Evolutionary conservation across 2,888 invertebrate genomes (phyloP), one percentile per base, ranked within the genome.

Genomic region (Empis stercorea): DNA sequence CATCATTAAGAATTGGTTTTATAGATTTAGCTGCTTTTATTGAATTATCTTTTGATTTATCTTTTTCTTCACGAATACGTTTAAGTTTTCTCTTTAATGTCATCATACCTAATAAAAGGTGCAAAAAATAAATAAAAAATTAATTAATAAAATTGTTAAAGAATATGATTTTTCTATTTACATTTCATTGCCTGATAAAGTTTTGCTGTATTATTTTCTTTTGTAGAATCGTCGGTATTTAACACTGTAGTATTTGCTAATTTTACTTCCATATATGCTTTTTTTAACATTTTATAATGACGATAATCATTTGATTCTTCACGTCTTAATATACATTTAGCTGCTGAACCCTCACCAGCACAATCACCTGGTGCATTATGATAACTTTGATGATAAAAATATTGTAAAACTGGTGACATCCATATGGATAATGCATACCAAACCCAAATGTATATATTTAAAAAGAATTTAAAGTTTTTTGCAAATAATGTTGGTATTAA

Each of bases 161-260:
- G n/a, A 10, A 42, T 20, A 10, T 16, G 20, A 43, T 17, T 23
- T 32, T 30, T 27, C 2, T 36, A 7, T 55, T 54, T 54, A 66
- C 68, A 69, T 57, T 70, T 70, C 30, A 70, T 67, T 46, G 70
- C 68, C 55, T 69, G 69, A 54, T 66, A 70, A 32, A 69, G 64
- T 52, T 63, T 67, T 14, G 65, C 62, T 11, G 69, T 67, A 7
- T 57, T 58, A 38, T 59, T 63, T 42, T 63, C 64, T 1, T 56
- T 56, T 3, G 56, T 52, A 3, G 57, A 13, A 30, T 51, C 45
- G 44, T 50, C 54, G 13, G 56, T 52, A n/a, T 56, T 56, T 43
- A 51, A 59, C 17, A 59, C 49, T 48, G 61, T 66, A 45, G 61
- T 62, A 46, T 67, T 63, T 1, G 66, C 62, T 51, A 67, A 48